Conservation (phyloP, 2,797 vertebrate species). For the Anabacerthia variegaticeps region DNA sequence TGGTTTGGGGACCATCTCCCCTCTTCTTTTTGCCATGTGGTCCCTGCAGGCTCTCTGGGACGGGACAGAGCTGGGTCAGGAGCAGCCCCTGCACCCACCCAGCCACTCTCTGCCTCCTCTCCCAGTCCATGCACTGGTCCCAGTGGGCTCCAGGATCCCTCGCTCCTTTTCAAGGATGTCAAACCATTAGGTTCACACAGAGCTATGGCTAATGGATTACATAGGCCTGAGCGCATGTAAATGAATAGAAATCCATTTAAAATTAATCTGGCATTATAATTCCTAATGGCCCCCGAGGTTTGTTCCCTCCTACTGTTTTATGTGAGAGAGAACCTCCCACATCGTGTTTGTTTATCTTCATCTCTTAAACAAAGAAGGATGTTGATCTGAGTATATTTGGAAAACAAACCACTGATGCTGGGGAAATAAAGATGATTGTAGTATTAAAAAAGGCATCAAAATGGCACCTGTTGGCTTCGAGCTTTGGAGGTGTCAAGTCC, state of each 20-base stretch:
- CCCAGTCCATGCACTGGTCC: background rate
- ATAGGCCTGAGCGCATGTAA: background rate
- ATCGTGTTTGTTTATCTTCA: background rate
- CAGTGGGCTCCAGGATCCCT: background rate
- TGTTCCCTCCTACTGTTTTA: conserved; percentile 9
- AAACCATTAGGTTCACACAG: background rate
- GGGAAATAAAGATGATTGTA: background rate
- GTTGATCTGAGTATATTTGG: background rate
- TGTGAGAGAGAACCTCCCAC: background rate
- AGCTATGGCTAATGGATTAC: background rate
- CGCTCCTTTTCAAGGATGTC: rapidly evolving
- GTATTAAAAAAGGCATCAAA: background rate
- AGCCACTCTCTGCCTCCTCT: rapidly evolving
- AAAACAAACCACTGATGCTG: background rate
- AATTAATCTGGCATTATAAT: conserved; percentile 17
- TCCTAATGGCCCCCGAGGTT: conserved; percentile 11
- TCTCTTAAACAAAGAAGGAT: conserved; percentile 19
- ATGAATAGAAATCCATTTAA: conserved; percentile 27
- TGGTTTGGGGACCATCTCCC: rapidly evolving
- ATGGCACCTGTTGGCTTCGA: background rate
- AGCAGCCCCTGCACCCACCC: rapidly evolving
- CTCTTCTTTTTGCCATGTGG: rapidly evolving
- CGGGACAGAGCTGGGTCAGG: rapidly evolving
- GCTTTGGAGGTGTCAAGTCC: background rate
- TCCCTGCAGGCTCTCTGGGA: rapidly evolving